These are phyloP conservation scores for Eulemur coronatus DNA, from an alignment of 2,797 vertebrate species.

Conservation along the genomic window DNA sequence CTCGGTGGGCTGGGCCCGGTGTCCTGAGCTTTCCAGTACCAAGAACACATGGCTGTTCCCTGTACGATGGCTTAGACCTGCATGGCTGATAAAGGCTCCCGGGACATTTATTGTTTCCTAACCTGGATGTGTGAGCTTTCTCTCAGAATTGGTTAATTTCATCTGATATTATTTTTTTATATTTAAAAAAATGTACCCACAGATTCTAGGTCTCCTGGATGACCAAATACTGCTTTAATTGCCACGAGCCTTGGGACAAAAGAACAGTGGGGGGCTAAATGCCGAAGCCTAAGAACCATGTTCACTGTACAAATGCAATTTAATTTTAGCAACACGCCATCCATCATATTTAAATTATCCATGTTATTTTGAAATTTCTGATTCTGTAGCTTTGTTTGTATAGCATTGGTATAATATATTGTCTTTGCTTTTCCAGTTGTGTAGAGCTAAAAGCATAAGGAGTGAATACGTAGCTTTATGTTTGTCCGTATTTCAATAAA, in stretches of 20 bases:
- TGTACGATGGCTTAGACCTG: not conserved
- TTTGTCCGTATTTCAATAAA: not conserved
- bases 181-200: not conserved
- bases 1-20: not conserved
- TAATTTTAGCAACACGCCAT: conserved; percentile 49
- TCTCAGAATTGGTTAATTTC: not conserved
- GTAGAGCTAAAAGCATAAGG: not conserved
- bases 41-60: not conserved
- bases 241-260: not conserved
- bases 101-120: not conserved
- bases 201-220: not conserved
- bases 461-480: not conserved
- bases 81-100: not conserved
- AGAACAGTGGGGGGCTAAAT: not conserved
- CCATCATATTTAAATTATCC: conserved; percentile 61
- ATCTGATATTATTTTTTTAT: not conserved
- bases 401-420: not conserved
- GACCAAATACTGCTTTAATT: not conserved
- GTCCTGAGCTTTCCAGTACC: not conserved
- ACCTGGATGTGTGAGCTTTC: not conserved
- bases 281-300: not conserved
- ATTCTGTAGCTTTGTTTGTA: not conserved
- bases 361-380: conserved; percentile 43
- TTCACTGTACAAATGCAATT: not conserved
- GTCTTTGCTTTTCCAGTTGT: not conserved